Evolutionary conservation across 2,797 vertebrate genomes (phyloP).

Genomic region (Cichlasoma orientale): DNA sequence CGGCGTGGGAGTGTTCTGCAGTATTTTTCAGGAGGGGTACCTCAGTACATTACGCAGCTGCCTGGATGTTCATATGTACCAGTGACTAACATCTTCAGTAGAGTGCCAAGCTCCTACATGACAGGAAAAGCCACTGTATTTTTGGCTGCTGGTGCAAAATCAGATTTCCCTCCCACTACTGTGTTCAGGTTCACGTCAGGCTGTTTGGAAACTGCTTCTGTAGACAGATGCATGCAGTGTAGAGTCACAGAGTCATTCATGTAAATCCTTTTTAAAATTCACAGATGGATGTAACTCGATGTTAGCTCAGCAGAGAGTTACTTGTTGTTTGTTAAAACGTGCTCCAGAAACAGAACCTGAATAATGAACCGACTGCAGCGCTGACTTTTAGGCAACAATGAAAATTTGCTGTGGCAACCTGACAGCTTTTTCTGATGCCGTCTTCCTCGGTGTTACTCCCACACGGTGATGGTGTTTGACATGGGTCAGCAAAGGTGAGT

Average conservation of each 20-base stretch:
- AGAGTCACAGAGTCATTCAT: neutral
- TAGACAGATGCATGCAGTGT: neutral
- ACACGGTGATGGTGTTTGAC: constrained; percentile 32
- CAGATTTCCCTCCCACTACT: constrained; percentile 33
- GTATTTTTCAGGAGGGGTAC: constrained; percentile 14
- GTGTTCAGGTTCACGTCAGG: constrained; percentile 36
- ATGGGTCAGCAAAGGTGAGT: constrained; percentile 45
- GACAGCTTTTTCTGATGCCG: neutral
- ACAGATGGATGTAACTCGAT: neutral
- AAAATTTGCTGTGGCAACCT: constrained; percentile 3
- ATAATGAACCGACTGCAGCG: neutral
- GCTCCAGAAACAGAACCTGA: neutral
- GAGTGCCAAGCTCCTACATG: constrained; percentile 45
- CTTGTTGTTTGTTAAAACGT: neutral
- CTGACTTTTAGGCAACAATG: neutral
- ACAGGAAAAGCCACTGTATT: constrained; percentile 44
- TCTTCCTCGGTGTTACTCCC: constrained; percentile 20
- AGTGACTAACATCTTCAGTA: constrained; percentile 44
- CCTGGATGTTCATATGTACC: constrained; percentile 31
- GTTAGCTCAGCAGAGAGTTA: neutral
- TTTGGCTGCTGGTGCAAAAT: constrained; percentile 38
- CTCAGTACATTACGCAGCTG: constrained; percentile 34
- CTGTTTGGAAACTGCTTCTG: constrained; percentile 5
- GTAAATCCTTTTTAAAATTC: neutral
- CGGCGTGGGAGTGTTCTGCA: neutral